phyloP scores from a whole-genome alignment of 2,113 vertebrate genomes.

The Albula goreensis region DNA sequence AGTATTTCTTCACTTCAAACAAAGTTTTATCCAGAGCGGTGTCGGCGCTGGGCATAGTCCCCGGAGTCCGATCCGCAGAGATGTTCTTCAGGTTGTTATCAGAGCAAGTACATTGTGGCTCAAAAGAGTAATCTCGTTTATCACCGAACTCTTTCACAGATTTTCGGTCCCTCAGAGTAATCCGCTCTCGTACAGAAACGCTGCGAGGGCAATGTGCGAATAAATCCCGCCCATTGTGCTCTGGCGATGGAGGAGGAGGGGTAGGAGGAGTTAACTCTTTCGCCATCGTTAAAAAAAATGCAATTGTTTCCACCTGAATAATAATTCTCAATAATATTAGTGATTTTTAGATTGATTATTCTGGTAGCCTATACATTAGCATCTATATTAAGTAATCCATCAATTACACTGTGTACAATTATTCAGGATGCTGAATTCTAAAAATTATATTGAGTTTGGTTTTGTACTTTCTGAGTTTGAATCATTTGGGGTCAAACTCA shows the following conservation, averaged over 20 bases:
- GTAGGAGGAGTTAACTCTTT: slow-evolving; percentile 15
- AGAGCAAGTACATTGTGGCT: slow-evolving; percentile 3
- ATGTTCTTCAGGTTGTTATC: neutral
- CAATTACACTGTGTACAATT: too few relatives aligned
- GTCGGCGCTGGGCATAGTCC: slow-evolving; percentile 50
- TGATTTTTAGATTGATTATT: too few relatives aligned
- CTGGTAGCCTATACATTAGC: too few relatives aligned
- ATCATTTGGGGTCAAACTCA: too few relatives aligned
- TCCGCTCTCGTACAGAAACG: neutral
- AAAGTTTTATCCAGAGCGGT: slow-evolving; percentile 58
- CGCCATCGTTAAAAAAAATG: neutral
- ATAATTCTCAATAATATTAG: too few relatives aligned
- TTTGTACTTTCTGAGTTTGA: too few relatives aligned
- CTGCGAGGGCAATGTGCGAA: slow-evolving; percentile 14
- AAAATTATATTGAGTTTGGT: too few relatives aligned
- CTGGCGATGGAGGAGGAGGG: neutral
- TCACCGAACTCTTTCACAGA: slow-evolving; percentile 7
- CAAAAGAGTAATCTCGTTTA: neutral
- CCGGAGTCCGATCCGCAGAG: slow-evolving; percentile 21
- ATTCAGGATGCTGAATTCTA: too few relatives aligned
- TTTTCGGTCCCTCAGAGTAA: neutral
- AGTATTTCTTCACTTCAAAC: slow-evolving; percentile 39
- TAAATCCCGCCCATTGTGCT: slow-evolving; percentile 13
- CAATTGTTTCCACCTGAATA: too few relatives aligned
- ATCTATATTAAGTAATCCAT: too few relatives aligned